A percentile compares a stretch with the other conserved stretches of the same genome.
phyloP scores from a whole-genome alignment of 2,113 vertebrate species.

The Mola mola region DNA sequence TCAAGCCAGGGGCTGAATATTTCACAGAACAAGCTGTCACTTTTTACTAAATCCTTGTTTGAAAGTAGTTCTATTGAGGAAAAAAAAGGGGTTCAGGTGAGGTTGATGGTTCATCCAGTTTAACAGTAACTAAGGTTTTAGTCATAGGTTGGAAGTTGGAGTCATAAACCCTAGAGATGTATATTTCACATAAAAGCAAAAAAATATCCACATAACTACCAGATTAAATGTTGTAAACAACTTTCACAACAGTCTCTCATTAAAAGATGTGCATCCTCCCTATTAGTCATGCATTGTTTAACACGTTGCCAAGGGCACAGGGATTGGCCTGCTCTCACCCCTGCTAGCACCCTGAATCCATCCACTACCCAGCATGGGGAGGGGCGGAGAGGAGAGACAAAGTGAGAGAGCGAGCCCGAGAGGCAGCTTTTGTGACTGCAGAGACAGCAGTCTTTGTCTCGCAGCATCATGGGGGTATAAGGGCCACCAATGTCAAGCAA shows the following conservation, averaged over 20 bases:
- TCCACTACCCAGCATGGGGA: slow-evolving; percentile 60
- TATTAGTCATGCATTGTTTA: slow-evolving; percentile 55
- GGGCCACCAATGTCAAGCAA: slow-evolving; percentile 82
- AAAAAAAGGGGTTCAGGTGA: no score
- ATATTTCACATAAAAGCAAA: neutral
- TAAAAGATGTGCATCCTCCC: slow-evolving; percentile 28
- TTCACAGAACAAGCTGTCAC: no score
- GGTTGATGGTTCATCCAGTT: no score
- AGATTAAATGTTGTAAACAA: neutral
- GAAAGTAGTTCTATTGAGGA: no score
- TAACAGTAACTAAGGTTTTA: no score
- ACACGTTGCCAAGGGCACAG: slow-evolving; percentile 57
- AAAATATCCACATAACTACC: neutral
- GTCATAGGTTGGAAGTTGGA: no score
- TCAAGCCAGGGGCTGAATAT: neutral
- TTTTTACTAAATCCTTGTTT: no score
- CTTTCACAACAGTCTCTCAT: neutral
- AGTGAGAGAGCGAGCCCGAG: slow-evolving; percentile 68
- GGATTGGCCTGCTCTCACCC: slow-evolving; percentile 60
- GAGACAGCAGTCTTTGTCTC: slow-evolving; percentile 83
- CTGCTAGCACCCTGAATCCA: slow-evolving; percentile 68
- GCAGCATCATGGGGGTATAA: slow-evolving; percentile 74
- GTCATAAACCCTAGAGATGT: neutral
- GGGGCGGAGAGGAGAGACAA: slow-evolving; percentile 62
- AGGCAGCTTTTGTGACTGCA: slow-evolving; percentile 80